Conservation (phyloP, 2,797 vertebrate species). For the Macroramphosus scolopax region DNA sequence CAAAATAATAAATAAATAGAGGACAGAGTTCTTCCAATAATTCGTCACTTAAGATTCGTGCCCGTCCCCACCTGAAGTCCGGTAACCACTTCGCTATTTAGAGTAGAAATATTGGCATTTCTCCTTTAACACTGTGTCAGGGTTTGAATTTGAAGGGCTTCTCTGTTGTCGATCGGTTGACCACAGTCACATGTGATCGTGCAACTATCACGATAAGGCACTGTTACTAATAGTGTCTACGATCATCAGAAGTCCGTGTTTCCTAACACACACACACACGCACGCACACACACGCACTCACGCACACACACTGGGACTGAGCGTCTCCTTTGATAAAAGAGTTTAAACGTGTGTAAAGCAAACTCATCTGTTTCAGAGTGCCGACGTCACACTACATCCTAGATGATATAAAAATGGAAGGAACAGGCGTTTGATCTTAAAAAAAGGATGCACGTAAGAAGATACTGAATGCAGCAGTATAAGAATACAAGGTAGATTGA, state of each 20-base stretch:
- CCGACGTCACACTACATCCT: conserved; percentile 31
- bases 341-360: conserved; percentile 13
- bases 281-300: conserved; percentile 26
- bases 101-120: conserved; percentile 30
- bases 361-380: conserved; percentile 22
- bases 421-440: conserved; percentile 43
- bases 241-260: conserved; percentile 65
- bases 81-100: conserved; percentile 21
- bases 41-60: no score
- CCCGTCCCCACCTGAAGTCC: no score
- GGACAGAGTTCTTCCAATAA: no score
- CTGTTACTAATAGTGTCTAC: conserved; percentile 74
- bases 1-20: no score
- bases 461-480: conserved; percentile 67
- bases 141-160: conserved; percentile 18
- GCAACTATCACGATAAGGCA: conserved; percentile 78
- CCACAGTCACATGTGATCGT: conserved; percentile 58
- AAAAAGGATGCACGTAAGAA: conserved; percentile 34
- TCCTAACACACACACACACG: conserved; percentile 29
- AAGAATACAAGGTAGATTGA: conserved; percentile 58
- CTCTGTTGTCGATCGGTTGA: conserved; percentile 47
- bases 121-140: conserved; percentile 37
- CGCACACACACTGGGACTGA: conserved; percentile 25
- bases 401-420: conserved; percentile 62
- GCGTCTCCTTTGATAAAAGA: conserved; percentile 29